A percentile compares a stretch with the other conserved stretches of the same genome.
Conservation (phyloP, 2,888 invertebrate genomes). For the Cynaeus angustus region DNA sequence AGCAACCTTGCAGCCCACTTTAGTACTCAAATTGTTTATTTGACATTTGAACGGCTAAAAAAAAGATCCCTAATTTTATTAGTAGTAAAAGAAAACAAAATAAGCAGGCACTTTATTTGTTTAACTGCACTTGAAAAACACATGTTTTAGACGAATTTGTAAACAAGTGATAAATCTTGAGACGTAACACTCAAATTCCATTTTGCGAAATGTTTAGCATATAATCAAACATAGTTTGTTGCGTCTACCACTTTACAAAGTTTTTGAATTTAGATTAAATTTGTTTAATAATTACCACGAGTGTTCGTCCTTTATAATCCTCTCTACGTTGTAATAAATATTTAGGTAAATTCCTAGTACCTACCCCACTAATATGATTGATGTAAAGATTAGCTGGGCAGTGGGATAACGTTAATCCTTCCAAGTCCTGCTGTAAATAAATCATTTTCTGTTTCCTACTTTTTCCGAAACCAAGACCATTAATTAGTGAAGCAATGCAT, state of each 20-base stretch:
- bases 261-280: no score
- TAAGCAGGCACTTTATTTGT: neutral
- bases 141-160: no score
- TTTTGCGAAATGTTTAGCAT: no score
- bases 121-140: no score
- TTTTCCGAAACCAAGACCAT: slow-evolving; percentile 10
- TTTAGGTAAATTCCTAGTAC: no score
- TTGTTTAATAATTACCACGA: no score
- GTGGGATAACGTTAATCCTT: slow-evolving; percentile 13
- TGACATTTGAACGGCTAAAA: slow-evolving; percentile 44
- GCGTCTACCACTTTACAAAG: no score
- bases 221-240: no score
- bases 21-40: slow-evolving; percentile 39
- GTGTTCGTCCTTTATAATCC: no score
- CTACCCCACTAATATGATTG: neutral
- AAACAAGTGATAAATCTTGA: no score
- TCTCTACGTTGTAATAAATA: no score
- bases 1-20: slow-evolving; percentile 18
- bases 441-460: slow-evolving; percentile 13
- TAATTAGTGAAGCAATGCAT: slow-evolving; percentile 20
- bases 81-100: slow-evolving; percentile 4
- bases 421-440: slow-evolving; percentile 6
- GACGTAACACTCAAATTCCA: no score
- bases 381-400: neutral
- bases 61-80: slow-evolving; percentile 16